phyloP scores from a whole-genome alignment of 2,113 vertebrate genomes.

The Mesitornis unicolor region DNA sequence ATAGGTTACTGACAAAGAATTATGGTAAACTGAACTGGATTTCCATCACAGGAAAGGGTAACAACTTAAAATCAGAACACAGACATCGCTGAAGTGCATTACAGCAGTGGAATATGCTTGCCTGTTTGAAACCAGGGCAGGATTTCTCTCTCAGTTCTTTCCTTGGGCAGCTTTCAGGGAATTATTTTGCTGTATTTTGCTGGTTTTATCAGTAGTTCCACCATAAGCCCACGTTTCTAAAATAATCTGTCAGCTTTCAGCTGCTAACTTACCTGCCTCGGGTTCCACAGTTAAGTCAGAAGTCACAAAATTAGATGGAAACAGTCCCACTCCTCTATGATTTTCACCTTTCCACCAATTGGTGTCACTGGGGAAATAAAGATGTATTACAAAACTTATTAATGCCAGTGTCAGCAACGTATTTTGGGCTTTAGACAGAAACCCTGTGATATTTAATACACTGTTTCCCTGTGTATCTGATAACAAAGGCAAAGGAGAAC shows the following conservation, averaged over 20 bases:
- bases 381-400: background rate
- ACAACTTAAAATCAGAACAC: background rate
- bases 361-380: slow-evolving; percentile 81
- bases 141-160: background rate
- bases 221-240: background rate
- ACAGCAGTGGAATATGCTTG: background rate
- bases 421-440: background rate
- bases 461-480: background rate
- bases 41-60: background rate
- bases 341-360: slow-evolving; percentile 99
- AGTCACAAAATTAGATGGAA: slow-evolving; percentile 97
- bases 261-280: slow-evolving; percentile 80
- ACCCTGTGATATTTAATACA: background rate
- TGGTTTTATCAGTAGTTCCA: background rate
- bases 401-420: accelerated
- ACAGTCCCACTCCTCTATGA: slow-evolving; percentile 92
- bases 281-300: slow-evolving; percentile 86
- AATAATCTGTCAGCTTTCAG: accelerated
- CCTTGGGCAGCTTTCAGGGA: background rate
- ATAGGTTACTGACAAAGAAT: background rate
- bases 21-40: background rate
- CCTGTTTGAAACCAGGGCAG: background rate
- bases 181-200: background rate
- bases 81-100: accelerated
- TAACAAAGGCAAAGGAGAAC: background rate